Evolutionary conservation across 2,797 vertebrate genomes (phyloP), one percentile per base, ranked within the genome.

Genomic region (Hydrolagus colliei): DNA sequence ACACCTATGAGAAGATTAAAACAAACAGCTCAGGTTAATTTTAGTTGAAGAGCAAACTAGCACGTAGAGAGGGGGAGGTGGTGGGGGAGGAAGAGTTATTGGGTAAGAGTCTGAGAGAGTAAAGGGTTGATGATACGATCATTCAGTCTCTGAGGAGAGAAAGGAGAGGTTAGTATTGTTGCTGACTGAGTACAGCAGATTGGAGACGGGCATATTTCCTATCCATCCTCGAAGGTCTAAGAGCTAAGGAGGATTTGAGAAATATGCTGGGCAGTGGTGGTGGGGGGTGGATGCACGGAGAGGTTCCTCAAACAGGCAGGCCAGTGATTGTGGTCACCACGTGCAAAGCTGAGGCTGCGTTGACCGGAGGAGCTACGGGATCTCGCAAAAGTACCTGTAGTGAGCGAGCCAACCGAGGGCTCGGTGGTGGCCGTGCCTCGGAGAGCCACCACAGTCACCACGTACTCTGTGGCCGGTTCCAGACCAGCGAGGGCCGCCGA

Each of bases 371-470:
- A 82, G 8, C 63, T 27, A 41, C 27, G 41, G 32, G 41, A 84
- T 84, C 32, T 84, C 27, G 79, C 35, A n/a, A 18, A 68, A 75
- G 85, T 86, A 86, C 85, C 85, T 86, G 85, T 86, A 32, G 85
- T 86, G 72, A 86, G 72, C 52, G 72, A 76, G 72, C 72, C 74
- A 13, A 76, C 74, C 71, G 74, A 67, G 72, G 85, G 85, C 72
- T 73, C 72, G 13, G 85, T 73, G 92, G 91, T 90, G 88, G 94
- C 93, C 91, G 93, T 94, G 61, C 91, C 94, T 91, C 92, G 89
- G 32, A 92, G 93, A 92, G 96, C 97, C 89, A 94, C 96, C 93
- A 99, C 95, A 95, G 96, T 97, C 95, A 95, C 93, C 96, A 97
- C 90, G 91, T 98, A 99, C 93, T 97, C 95, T 94, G 96, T 96